A percentile compares a stretch with the other conserved stretches of the same genome.
Conservation (phyloP, 1,140 invertebrate species). For the Fopius arisanus region DNA sequence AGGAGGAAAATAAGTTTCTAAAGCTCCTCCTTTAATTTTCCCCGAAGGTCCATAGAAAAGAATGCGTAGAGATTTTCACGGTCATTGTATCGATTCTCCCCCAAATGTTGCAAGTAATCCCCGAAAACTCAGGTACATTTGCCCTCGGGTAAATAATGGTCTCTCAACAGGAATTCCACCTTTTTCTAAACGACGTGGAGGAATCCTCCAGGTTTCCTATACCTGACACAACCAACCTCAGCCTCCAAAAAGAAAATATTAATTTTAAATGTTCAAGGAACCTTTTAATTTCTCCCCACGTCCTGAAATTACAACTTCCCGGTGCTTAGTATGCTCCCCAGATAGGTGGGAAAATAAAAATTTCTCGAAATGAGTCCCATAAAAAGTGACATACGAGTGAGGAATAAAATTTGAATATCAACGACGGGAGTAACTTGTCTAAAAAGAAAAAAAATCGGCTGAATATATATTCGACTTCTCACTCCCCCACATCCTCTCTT, state of each 20-base stretch:
- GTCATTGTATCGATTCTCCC: background rate
- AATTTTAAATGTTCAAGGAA: too few species aligned
- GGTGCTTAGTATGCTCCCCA: background rate
- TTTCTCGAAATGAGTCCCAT: background rate
- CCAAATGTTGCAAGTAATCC: background rate
- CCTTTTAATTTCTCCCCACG: background rate
- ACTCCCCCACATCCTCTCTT: background rate
- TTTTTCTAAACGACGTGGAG: conserved; percentile 19
- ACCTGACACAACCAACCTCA: too few species aligned
- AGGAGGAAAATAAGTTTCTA: too few species aligned
- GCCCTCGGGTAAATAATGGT: background rate
- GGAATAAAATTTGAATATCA: background rate
- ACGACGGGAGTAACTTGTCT: background rate
- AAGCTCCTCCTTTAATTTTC: too few species aligned
- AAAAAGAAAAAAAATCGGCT: background rate
- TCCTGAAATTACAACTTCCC: background rate
- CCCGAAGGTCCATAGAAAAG: too few species aligned
- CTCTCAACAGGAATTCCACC: conserved; percentile 9
- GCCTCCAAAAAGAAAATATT: background rate
- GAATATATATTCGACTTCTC: background rate
- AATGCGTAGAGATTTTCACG: background rate
- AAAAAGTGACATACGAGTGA: background rate
- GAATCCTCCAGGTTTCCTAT: conserved; percentile 18
- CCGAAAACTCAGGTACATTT: background rate
- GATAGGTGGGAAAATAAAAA: background rate